phyloP scores from a whole-genome alignment of 2,888 invertebrate species.

The Diarsia rubi region DNA sequence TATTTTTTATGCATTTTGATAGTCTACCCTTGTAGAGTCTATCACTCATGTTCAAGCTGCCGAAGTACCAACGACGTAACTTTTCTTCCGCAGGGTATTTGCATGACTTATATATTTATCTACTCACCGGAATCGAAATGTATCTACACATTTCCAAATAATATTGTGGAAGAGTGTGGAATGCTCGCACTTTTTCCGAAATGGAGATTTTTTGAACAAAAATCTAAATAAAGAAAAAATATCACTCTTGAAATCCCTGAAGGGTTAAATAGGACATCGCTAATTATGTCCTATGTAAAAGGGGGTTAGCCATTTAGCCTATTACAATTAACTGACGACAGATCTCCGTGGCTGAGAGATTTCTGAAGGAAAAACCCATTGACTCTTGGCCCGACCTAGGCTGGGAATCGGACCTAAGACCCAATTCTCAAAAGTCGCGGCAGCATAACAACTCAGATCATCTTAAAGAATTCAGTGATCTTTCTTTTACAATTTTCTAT shows the following conservation, averaged over 20 bases:
- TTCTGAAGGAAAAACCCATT: no score
- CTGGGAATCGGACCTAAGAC: no score
- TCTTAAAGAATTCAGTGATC: not conserved
- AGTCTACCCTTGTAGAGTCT: slow-evolving; percentile 35
- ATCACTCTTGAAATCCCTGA: no score
- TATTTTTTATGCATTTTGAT: slow-evolving; percentile 43
- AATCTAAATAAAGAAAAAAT: no score
- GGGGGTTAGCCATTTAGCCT: no score
- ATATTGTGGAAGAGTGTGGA: not conserved
- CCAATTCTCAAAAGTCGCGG: no score
- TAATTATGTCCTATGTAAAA: no score
- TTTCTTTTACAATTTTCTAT: not conserved
- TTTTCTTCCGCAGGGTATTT: slow-evolving; percentile 5
- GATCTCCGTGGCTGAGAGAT: no score
- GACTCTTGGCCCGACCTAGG: no score
- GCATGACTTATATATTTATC: slow-evolving; percentile 8
- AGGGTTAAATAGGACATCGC: no score
- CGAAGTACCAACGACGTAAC: slow-evolving; percentile 5
- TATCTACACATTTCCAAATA: not conserved
- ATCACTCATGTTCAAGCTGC: slow-evolving; percentile 26
- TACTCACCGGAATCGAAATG: not conserved
- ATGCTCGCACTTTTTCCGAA: not conserved
- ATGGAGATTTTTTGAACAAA: not conserved
- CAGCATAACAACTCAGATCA: not conserved
- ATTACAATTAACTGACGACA: no score